These are phyloP conservation scores for Protomyctophum bolini DNA, from an alignment of 2,113 vertebrate genomes.

Conservation along the genomic window DNA sequence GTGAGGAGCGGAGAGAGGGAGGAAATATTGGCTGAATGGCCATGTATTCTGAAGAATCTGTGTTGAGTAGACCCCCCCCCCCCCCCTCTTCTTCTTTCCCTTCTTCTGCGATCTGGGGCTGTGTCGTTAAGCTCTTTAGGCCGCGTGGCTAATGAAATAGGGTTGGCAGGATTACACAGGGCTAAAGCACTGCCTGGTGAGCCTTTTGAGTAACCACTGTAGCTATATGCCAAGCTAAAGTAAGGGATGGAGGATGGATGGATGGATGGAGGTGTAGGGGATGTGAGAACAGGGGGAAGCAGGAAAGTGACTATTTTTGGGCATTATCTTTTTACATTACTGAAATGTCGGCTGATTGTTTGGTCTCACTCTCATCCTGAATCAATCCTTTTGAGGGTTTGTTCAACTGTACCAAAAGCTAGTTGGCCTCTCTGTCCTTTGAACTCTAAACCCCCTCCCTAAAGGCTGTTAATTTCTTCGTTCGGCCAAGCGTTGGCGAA, in stretches of 20 bases:
- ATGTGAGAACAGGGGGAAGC: slow-evolving; percentile 34
- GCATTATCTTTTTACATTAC: slow-evolving; percentile 21
- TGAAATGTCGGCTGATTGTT: slow-evolving; percentile 22
- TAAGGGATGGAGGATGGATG: slow-evolving; percentile 37
- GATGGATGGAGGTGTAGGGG: slow-evolving; percentile 39
- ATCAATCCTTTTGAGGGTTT: slow-evolving; percentile 37
- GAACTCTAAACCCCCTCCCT: slow-evolving; percentile 38
- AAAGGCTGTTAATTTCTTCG: slow-evolving; percentile 60
- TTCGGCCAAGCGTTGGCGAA: slow-evolving; percentile 57
- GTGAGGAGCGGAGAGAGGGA: slow-evolving; percentile 40
- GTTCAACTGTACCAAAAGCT: slow-evolving; percentile 33
- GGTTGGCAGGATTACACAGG: slow-evolving; percentile 80
- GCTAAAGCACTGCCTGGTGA: slow-evolving; percentile 78
- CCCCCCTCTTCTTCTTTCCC: slow-evolving; percentile 25
- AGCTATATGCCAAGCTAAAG: slow-evolving; percentile 68
- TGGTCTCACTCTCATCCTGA: slow-evolving; percentile 53
- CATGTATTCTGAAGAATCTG: slow-evolving; percentile 76
- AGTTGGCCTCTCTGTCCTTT: slow-evolving; percentile 36
- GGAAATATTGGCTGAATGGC: slow-evolving; percentile 66
- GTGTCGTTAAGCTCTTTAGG: slow-evolving; percentile 82
- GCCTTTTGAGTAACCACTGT: slow-evolving; percentile 71
- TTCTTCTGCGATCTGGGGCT: slow-evolving; percentile 62
- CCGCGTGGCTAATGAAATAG: slow-evolving; percentile 82
- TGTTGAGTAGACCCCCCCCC: slow-evolving; percentile 39
- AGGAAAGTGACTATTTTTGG: slow-evolving; percentile 37